These are phyloP conservation scores for Unio pictorum DNA, from an alignment of 2,888 invertebrate species.

Conservation along the genomic window DNA sequence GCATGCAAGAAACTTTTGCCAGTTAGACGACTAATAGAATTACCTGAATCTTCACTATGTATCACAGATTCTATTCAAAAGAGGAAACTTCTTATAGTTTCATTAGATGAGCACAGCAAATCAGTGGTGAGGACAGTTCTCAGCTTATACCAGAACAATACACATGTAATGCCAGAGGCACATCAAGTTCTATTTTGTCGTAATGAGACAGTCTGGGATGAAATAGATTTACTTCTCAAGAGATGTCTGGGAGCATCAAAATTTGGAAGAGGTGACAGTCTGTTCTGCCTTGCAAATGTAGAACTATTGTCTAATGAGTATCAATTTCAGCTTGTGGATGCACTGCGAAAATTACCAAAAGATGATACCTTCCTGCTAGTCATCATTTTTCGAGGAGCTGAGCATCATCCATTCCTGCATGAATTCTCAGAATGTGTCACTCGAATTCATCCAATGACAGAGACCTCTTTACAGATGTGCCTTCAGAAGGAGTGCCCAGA, in stretches of 20 bases:
- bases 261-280: constrained; percentile 1
- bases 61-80: constrained; percentile 34
- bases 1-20: too few relatives aligned
- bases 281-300: constrained; percentile 44
- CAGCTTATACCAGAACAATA: constrained; percentile 36
- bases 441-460: constrained; percentile 20
- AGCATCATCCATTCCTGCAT: constrained; percentile 38
- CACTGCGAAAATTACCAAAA: constrained; percentile 12
- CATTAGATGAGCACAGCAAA: constrained; percentile 35
- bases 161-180: constrained; percentile 34
- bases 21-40: too few relatives aligned
- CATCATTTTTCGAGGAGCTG: constrained; percentile 38
- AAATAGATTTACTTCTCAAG: constrained; percentile 35
- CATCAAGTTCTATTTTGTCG: constrained; percentile 43
- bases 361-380: constrained; percentile 18
- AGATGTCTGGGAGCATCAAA: constrained; percentile 27
- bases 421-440: constrained; percentile 20
- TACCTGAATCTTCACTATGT: not conserved
- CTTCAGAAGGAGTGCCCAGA: constrained; percentile 17
- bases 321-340: constrained; percentile 37
- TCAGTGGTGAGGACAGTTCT: constrained; percentile 37
- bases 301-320: constrained; percentile 39
- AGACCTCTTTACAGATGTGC: constrained; percentile 9
- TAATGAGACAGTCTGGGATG: constrained; percentile 36
- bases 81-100: constrained; percentile 30